Evolutionary conservation across 1,140 invertebrate species (phyloP).

Genomic region (Delia radicum): DNA sequence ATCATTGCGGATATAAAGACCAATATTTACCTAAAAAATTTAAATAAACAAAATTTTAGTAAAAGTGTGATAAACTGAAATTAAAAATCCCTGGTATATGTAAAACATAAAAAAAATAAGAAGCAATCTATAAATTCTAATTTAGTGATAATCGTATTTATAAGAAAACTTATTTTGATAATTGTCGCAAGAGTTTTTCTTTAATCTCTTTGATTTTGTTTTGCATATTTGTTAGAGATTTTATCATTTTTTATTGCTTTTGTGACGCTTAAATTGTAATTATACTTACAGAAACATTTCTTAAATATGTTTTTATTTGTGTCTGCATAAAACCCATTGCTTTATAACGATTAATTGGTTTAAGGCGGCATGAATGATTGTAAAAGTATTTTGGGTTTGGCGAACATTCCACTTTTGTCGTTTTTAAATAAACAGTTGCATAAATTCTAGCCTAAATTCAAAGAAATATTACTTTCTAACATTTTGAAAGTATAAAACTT

Average conservation of each 20-base stretch:
- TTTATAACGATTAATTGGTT: conserved; percentile 1
- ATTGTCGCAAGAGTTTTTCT: no score
- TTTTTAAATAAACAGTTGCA: background rate
- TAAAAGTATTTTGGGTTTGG: background rate
- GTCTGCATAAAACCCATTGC: background rate
- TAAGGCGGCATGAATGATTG: background rate
- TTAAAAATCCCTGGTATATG: no score
- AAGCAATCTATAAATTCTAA: no score
- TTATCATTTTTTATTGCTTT: no score
- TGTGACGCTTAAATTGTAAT: no score
- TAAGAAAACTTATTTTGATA: no score
- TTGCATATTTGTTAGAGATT: no score
- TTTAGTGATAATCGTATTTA: no score
- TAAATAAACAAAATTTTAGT: background rate
- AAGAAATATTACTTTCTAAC: no score
- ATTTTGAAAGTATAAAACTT: background rate
- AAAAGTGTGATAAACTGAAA: background rate
- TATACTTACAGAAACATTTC: background rate
- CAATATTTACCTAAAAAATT: background rate
- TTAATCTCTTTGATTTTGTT: no score
- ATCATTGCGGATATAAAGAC: background rate
- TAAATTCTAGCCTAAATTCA: no score
- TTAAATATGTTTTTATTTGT: background rate
- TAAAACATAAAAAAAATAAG: no score
- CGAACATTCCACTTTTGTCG: background rate